phyloP scores from a whole-genome alignment of 2,113 vertebrate species.

The Calidris pugnax region DNA sequence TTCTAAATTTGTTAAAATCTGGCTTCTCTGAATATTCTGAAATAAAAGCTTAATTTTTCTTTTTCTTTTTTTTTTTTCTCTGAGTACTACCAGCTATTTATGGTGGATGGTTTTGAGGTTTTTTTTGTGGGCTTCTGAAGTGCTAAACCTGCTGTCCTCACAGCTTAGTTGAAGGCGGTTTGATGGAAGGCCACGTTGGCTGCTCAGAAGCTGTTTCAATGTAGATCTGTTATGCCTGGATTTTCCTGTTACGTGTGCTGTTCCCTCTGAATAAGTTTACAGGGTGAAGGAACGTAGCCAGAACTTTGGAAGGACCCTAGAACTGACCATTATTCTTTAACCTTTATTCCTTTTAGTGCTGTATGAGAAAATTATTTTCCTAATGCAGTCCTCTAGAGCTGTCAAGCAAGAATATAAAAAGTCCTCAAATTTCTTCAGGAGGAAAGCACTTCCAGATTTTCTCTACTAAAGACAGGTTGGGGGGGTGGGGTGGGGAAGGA shows the following conservation, averaged over 20 bases:
- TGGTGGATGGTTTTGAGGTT: background rate
- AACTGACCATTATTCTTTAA: background rate
- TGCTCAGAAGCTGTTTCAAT: background rate
- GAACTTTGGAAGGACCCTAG: background rate
- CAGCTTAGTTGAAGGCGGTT: background rate
- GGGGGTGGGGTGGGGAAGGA: background rate
- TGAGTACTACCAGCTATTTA: background rate
- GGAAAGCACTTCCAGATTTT: background rate
- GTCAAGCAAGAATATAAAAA: background rate
- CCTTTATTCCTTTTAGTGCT: background rate
- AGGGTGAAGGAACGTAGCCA: background rate
- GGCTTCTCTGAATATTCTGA: background rate
- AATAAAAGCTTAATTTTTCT: background rate
- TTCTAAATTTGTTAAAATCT: background rate
- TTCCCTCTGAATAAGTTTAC: background rate
- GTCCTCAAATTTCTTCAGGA: background rate
- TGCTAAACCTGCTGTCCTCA: background rate
- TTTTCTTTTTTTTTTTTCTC: background rate
- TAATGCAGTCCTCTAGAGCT: background rate
- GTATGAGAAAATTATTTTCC: background rate
- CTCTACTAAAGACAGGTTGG: background rate
- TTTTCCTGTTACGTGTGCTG: background rate
- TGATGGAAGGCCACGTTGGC: background rate
- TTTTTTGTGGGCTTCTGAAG: background rate
- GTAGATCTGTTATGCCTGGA: background rate